A percentile compares a stretch with the other conserved stretches of the same genome.
Conservation (phyloP, 2,888 invertebrate species). For the Drosophila borborema region DNA sequence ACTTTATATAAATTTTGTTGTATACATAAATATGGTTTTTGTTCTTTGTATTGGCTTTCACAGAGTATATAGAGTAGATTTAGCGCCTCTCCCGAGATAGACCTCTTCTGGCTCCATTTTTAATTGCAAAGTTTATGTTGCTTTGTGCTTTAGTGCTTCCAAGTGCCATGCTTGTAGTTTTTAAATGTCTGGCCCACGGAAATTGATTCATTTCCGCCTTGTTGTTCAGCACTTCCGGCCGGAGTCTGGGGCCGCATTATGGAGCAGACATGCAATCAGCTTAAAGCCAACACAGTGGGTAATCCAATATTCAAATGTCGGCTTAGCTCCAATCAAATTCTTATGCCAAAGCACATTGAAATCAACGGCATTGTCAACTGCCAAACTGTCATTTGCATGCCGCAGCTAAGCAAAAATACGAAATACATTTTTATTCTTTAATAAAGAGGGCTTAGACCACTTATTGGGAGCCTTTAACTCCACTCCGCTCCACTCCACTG, state of each 20-base stretch:
- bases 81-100: background rate
- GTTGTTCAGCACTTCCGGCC: conserved; percentile 63
- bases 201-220: conserved; percentile 78
- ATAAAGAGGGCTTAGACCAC: conserved; percentile 52
- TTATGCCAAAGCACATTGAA: conserved; percentile 43
- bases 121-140: conserved; percentile 48
- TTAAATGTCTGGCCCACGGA: conserved; percentile 75
- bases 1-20: no score
- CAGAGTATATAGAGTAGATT: conserved; percentile 1
- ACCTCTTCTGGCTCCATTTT: conserved; percentile 32
- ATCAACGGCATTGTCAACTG: conserved; percentile 63
- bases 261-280: conserved; percentile 29
- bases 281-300: conserved; percentile 47
- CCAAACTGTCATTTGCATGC: conserved; percentile 72
- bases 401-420: conserved; percentile 24
- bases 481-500: conserved; percentile 11
- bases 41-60: background rate
- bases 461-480: conserved; percentile 10
- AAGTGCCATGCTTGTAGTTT: conserved; percentile 67
- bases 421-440: conserved; percentile 49
- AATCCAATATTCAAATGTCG: conserved; percentile 50
- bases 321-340: conserved; percentile 67
- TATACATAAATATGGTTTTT: conserved; percentile 21
- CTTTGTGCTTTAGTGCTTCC: conserved; percentile 39
- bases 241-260: conserved; percentile 27